phyloP scores from a whole-genome alignment of 2,888 invertebrate species.

The Erpobdella octoculata region DNA sequence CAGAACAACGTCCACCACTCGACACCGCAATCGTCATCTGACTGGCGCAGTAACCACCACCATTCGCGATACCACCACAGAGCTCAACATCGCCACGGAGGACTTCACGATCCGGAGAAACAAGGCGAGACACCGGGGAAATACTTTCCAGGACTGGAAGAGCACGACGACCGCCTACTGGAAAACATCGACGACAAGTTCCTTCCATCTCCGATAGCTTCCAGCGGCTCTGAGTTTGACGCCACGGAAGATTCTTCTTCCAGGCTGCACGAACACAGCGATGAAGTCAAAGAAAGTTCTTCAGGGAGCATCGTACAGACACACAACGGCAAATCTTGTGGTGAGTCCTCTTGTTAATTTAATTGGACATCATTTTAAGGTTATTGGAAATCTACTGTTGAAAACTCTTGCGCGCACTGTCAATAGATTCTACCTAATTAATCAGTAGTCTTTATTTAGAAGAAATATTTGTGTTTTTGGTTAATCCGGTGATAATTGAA shows the following conservation, averaged over 20 bases:
- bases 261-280: slow-evolving; percentile 1
- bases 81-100: too few species aligned
- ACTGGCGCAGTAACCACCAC: background rate
- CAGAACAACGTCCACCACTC: background rate
- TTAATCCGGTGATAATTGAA: too few species aligned
- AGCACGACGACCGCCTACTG: background rate
- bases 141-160: background rate
- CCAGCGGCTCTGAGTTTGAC: background rate
- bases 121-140: background rate
- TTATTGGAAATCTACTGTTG: background rate
- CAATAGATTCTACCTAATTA: too few species aligned
- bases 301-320: background rate
- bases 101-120: too few species aligned
- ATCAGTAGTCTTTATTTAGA: too few species aligned
- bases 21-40: background rate
- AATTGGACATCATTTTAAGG: too few species aligned
- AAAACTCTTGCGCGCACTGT: background rate
- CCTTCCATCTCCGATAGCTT: background rate
- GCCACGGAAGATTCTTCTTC: background rate
- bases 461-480: too few species aligned
- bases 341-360: background rate
- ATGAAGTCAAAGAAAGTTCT: background rate
- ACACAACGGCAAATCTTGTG: background rate
- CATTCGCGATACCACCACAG: too few species aligned
- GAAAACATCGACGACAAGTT: background rate